Conservation (phyloP, 2,888 invertebrate species). For the Melinaea marsaeus region DNA sequence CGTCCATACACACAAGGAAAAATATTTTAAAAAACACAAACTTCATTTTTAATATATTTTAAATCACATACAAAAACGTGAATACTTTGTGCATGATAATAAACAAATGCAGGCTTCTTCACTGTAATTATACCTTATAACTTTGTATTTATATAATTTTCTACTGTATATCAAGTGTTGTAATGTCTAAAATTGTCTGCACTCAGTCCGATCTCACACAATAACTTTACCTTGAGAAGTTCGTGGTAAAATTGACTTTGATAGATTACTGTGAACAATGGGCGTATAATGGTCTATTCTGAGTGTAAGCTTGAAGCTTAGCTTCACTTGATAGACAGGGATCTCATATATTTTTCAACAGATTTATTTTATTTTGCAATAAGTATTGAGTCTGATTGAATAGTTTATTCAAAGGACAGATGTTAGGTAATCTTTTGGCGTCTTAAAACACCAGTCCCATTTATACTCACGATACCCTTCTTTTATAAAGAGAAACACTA, state of each 20-base stretch:
- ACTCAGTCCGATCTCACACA: slow-evolving; percentile 25
- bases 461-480: no score
- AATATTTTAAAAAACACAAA: slow-evolving; percentile 27
- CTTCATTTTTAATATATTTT: slow-evolving; percentile 37
- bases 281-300: slow-evolving; percentile 41
- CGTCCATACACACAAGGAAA: slow-evolving; percentile 36
- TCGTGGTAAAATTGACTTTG: slow-evolving; percentile 58
- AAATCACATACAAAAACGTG: slow-evolving; percentile 48
- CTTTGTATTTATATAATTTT: slow-evolving; percentile 15
- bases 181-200: slow-evolving; percentile 25
- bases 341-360: neutral
- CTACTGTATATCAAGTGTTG: slow-evolving; percentile 9
- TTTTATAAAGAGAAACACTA: no score
- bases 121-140: slow-evolving; percentile 19
- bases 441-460: no score
- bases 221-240: slow-evolving; percentile 51
- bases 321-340: slow-evolving; percentile 26
- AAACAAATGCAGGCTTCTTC: slow-evolving; percentile 53
- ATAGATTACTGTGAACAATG: slow-evolving; percentile 36
- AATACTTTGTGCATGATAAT: slow-evolving; percentile 42
- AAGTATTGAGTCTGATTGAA: neutral
- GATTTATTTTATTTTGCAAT: neutral
- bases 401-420: neutral
- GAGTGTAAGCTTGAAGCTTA: slow-evolving; percentile 32
- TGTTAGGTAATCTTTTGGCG: neutral